phyloP scores from a whole-genome alignment of 2,797 vertebrate species.

The Thalassophryne amazonica region DNA sequence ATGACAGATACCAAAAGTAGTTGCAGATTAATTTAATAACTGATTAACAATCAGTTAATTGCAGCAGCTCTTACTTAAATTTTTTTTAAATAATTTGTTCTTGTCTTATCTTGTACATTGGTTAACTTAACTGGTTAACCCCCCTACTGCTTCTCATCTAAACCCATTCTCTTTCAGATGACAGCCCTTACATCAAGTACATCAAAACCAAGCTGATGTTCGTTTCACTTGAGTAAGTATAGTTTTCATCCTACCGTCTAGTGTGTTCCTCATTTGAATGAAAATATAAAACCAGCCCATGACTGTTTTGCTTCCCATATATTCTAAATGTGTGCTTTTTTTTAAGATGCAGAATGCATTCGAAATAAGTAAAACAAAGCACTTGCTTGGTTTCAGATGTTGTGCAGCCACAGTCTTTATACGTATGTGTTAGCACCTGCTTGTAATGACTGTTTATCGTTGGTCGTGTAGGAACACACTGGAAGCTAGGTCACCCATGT shows the following conservation, averaged over 20 bases:
- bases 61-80: too few species aligned
- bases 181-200: slow-evolving; percentile 74
- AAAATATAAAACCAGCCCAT: not conserved
- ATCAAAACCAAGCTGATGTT: slow-evolving; percentile 81
- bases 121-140: too few species aligned
- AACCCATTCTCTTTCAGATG: slow-evolving; percentile 60
- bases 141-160: not conserved
- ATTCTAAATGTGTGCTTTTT: not conserved
- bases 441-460: slow-evolving; percentile 71
- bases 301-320: not conserved
- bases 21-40: too few species aligned
- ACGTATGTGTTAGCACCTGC: slow-evolving; percentile 24
- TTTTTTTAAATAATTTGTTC: too few species aligned
- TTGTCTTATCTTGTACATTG: too few species aligned
- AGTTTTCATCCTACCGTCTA: not conserved
- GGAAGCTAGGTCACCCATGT: slow-evolving; percentile 59
- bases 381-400: not conserved
- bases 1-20: too few species aligned
- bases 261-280: not conserved
- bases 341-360: not conserved
- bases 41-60: too few species aligned
- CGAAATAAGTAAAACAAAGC: not conserved
- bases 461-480: slow-evolving; percentile 76
- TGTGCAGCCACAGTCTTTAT: slow-evolving; percentile 2
- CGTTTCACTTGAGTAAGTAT: slow-evolving; percentile 80